Evolutionary conservation across 2,888 invertebrate genomes (phyloP).

Genomic region (Philopedon plagiatum): DNA sequence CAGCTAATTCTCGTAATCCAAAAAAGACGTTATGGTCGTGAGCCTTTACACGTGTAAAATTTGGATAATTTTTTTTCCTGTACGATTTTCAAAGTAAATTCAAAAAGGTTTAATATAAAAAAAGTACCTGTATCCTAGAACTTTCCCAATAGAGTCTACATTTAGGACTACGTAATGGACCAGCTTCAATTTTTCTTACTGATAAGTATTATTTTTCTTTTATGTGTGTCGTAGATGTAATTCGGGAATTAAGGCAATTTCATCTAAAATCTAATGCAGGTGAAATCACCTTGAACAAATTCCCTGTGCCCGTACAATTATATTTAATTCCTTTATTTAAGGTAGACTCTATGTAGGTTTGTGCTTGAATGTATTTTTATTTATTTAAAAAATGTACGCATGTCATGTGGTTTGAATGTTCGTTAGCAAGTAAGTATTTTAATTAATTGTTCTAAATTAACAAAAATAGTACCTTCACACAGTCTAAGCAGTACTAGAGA

Average conservation of each 20-base stretch:
- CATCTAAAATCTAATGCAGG: neutral
- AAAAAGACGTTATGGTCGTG: no score
- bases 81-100: no score
- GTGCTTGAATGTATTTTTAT: slow-evolving; percentile 54
- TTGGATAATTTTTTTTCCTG: no score
- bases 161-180: slow-evolving; percentile 41
- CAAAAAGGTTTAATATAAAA: no score
- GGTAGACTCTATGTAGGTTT: slow-evolving; percentile 36
- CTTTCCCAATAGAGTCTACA: slow-evolving; percentile 43
- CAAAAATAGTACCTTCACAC: slow-evolving; percentile 32
- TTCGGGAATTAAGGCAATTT: slow-evolving; percentile 11
- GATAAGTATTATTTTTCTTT: slow-evolving; percentile 50
- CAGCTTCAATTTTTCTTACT: slow-evolving; percentile 39
- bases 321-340: slow-evolving; percentile 48
- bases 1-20: no score
- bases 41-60: no score
- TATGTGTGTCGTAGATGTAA: slow-evolving; percentile 39
- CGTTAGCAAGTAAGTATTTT: slow-evolving; percentile 50
- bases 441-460: slow-evolving; percentile 36
- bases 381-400: slow-evolving; percentile 56
- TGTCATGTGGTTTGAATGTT: slow-evolving; percentile 46
- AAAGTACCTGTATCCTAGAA: no score
- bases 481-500: neutral
- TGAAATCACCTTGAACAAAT: slow-evolving; percentile 17
- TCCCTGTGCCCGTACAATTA: slow-evolving; percentile 50